These are phyloP conservation scores for Gymnorhina tibicen DNA, from an alignment of 2,113 vertebrate genomes.

Conservation along the genomic window DNA sequence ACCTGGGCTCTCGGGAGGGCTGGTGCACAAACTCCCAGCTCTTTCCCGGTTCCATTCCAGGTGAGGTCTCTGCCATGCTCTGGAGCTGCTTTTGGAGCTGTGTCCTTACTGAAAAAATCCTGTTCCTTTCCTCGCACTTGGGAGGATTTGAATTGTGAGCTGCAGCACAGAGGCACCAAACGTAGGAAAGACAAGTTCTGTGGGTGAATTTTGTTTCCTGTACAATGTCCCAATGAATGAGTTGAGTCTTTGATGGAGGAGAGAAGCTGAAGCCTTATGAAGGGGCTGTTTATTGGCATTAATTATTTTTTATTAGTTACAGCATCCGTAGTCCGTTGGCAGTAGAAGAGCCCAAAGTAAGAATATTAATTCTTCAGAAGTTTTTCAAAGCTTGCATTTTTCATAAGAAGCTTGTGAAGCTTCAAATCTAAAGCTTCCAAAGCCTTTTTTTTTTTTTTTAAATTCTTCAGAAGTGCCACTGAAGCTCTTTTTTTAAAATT, in stretches of 20 bases:
- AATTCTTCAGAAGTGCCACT: conserved; percentile 58
- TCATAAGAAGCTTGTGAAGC: conserved; percentile 68
- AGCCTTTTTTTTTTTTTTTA: conserved; percentile 44
- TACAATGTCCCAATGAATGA: not conserved
- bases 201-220: not conserved
- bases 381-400: conserved; percentile 70
- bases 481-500: conserved; percentile 43
- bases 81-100: not conserved
- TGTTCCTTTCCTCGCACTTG: fast-evolving
- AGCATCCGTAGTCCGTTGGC: conserved; percentile 48
- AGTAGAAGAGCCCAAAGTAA: conserved; percentile 61
- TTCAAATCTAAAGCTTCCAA: conserved; percentile 65
- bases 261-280: conserved; percentile 41
- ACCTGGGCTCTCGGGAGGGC: not conserved
- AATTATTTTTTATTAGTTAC: conserved; percentile 69
- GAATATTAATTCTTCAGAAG: conserved; percentile 68
- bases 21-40: not conserved
- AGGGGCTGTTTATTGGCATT: conserved; percentile 66
- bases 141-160: not conserved
- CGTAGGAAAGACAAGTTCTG: not conserved
- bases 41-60: not conserved
- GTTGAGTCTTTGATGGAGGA: conserved; percentile 46
- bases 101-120: not conserved
- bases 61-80: not conserved
- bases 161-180: not conserved